Conservation (phyloP, 2,113 vertebrate genomes). For the Podarcis raffonei region DNA sequence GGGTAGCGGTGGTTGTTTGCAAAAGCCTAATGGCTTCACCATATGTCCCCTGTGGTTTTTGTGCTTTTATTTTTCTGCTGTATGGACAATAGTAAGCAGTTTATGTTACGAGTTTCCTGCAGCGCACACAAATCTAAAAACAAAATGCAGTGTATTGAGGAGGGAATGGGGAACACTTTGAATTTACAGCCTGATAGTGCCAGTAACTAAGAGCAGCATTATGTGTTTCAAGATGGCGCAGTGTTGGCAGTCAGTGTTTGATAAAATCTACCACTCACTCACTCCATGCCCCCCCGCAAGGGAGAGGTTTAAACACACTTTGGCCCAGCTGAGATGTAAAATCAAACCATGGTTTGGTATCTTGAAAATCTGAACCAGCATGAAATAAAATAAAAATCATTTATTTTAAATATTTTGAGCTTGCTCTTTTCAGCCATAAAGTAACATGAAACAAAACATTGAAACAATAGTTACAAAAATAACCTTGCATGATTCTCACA, state of each 20-base stretch:
- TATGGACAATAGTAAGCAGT: neutral
- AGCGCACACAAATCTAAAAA: neutral
- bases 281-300: too few species aligned
- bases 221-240: neutral
- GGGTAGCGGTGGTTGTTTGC: neutral
- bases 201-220: neutral
- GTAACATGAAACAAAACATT: neutral
- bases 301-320: neutral
- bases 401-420: neutral
- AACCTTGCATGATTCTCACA: too few species aligned
- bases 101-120: neutral
- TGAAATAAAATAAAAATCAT: neutral
- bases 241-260: neutral
- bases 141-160: neutral
- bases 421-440: neutral
- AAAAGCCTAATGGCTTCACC: conserved; percentile 6
- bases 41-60: neutral
- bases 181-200: neutral
- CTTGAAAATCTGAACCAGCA: neutral
- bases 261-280: neutral
- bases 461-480: too few species aligned
- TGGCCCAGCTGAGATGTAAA: neutral
- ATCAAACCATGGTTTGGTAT: neutral
- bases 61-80: neutral
- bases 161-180: neutral